phyloP scores from a whole-genome alignment of 2,888 invertebrate species.

The Phorcus lineatus region DNA sequence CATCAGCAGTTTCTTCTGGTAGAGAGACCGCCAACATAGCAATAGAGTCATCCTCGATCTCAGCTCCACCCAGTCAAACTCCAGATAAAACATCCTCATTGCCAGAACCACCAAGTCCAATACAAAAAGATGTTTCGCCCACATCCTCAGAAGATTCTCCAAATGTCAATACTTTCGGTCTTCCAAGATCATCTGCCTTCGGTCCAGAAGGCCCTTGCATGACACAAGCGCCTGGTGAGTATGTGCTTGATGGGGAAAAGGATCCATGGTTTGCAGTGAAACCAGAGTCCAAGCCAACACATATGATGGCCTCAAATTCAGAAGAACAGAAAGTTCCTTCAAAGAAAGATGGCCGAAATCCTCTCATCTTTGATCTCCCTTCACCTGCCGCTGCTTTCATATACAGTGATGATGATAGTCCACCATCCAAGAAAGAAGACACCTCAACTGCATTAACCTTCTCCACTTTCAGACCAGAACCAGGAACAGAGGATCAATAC shows the following conservation, averaged over 20 bases:
- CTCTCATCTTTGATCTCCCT: conserved; percentile 45
- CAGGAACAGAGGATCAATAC: neutral
- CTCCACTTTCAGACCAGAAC: conserved; percentile 47
- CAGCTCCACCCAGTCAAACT: neutral
- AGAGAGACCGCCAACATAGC: conserved; percentile 19
- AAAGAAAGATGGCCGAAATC: conserved; percentile 25
- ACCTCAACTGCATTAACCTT: conserved; percentile 36
- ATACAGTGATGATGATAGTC: conserved; percentile 46
- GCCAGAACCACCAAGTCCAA: neutral
- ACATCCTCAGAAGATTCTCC: conserved; percentile 16
- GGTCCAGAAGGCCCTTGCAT: neutral
- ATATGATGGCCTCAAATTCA: conserved; percentile 10
- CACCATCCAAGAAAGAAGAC: conserved; percentile 36
- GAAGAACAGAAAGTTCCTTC: conserved; percentile 5
- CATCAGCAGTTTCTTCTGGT: conserved; percentile 5
- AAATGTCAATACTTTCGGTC: conserved; percentile 18
- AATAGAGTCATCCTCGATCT: neutral
- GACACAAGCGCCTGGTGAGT: neutral
- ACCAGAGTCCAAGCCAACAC: conserved; percentile 22
- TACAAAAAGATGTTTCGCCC: conserved; percentile 2
- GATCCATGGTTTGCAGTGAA: conserved; percentile 30
- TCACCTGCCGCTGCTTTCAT: conserved; percentile 58
- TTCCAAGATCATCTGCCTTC: conserved; percentile 10
- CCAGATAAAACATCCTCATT: conserved; percentile 15
- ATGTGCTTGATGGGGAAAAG: conserved; percentile 24